Conservation (phyloP, 2,113 vertebrate genomes). For the Urocynchramus pylzowi region DNA sequence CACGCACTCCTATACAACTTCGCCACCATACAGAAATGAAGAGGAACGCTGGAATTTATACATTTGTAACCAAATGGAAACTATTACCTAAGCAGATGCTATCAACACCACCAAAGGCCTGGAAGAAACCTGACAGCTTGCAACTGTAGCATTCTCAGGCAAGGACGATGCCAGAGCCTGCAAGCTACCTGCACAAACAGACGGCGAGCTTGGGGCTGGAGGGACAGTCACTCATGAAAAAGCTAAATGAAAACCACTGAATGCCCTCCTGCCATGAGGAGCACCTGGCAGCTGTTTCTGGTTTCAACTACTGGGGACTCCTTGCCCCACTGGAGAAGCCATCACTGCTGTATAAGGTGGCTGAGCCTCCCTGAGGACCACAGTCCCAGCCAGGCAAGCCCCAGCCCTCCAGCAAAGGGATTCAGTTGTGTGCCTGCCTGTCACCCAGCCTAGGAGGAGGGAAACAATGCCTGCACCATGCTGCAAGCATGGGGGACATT, state of each 20-base stretch:
- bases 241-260: neutral
- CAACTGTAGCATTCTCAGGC: neutral
- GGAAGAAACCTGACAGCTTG: neutral
- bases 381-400: neutral
- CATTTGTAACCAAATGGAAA: constrained; percentile 56
- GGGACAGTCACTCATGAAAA: neutral
- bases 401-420: neutral
- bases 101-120: neutral
- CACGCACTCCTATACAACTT: constrained; percentile 13
- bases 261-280: neutral
- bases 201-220: neutral
- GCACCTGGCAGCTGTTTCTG: neutral
- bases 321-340: neutral
- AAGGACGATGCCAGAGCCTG: neutral
- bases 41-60: constrained; percentile 26
- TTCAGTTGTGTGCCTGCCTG: neutral
- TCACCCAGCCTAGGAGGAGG: neutral
- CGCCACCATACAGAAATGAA: constrained; percentile 27
- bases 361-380: neutral
- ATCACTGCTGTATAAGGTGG: accelerated
- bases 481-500: neutral
- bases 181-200: neutral
- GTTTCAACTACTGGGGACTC: neutral
- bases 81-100: constrained; percentile 13
- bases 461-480: neutral